A percentile compares a stretch with the other conserved stretches of the same genome.
phyloP scores from a whole-genome alignment of 2,888 invertebrate genomes.

The Hirtodrosophila confusa region DNA sequence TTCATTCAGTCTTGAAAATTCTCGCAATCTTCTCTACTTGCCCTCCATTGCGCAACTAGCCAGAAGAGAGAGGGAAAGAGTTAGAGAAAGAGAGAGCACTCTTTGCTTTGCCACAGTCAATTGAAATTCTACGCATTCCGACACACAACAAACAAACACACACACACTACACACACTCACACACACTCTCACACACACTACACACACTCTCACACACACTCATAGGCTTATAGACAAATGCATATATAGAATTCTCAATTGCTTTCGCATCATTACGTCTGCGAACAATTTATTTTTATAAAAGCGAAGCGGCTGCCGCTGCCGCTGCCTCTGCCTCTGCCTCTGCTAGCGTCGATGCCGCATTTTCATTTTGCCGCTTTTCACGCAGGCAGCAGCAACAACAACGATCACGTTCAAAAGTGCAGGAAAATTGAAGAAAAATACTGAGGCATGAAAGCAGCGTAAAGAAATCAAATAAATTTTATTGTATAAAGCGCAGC shows the following conservation, averaged over 20 bases:
- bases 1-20: slow-evolving; percentile 3
- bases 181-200: slow-evolving; percentile 34
- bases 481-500: slow-evolving; percentile 74
- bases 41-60: slow-evolving; percentile 43
- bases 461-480: slow-evolving; percentile 77
- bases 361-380: slow-evolving; percentile 64
- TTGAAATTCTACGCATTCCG: slow-evolving; percentile 79
- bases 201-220: slow-evolving; percentile 36
- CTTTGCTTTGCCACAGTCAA: slow-evolving; percentile 67
- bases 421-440: slow-evolving; percentile 76
- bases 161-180: slow-evolving; percentile 32
- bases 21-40: slow-evolving; percentile 12
- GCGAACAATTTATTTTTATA: slow-evolving; percentile 80
- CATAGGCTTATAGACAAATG: slow-evolving; percentile 54
- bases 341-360: slow-evolving; percentile 43
- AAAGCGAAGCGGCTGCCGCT: slow-evolving; percentile 66
- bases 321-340: neutral
- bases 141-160: slow-evolving; percentile 74
- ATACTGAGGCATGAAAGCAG: slow-evolving; percentile 75
- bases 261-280: slow-evolving; percentile 81
- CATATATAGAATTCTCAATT: slow-evolving; percentile 78
- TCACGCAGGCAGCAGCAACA: slow-evolving; percentile 37
- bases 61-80: slow-evolving; percentile 4
- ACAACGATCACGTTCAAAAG: slow-evolving; percentile 67
- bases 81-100: slow-evolving; percentile 13